A percentile compares a stretch with the other conserved stretches of the same genome.
phyloP scores from a whole-genome alignment of 1,140 invertebrate species.

The Ips nitidus region DNA sequence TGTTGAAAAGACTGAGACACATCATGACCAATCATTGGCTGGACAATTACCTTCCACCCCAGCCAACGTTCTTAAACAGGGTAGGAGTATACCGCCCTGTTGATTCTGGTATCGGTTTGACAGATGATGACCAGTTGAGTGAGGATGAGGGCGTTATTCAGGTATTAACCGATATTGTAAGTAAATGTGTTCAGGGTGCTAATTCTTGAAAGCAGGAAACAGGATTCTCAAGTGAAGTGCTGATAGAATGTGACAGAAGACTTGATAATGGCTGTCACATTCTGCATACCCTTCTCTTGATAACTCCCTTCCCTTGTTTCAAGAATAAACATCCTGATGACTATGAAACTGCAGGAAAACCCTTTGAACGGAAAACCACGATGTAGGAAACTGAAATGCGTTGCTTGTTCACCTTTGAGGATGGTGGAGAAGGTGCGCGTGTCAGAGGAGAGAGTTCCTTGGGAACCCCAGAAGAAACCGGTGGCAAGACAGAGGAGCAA shows the following conservation, averaged over 20 bases:
- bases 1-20: constrained; percentile 57
- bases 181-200: not conserved
- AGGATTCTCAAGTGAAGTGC: too few relatives aligned
- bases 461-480: constrained; percentile 49
- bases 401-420: constrained; percentile 46
- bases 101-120: constrained; percentile 15
- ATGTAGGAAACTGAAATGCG: constrained; percentile 45
- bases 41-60: constrained; percentile 57
- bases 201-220: too few relatives aligned
- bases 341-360: too few relatives aligned
- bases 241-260: too few relatives aligned
- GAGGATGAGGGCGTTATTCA: not conserved
- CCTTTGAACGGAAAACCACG: too few relatives aligned
- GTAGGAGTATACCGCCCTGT: constrained; percentile 21
- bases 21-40: constrained; percentile 59
- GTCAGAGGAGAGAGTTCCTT: constrained; percentile 54
- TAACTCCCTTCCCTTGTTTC: too few relatives aligned
- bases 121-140: not conserved
- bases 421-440: constrained; percentile 39
- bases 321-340: not conserved
- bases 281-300: too few relatives aligned
- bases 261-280: too few relatives aligned
- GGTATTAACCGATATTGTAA: constrained; percentile 6
- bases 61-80: constrained; percentile 48
- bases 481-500: constrained; percentile 14